Conservation (phyloP, 2,888 invertebrate genomes). For the Cecidostiba fungosa region DNA sequence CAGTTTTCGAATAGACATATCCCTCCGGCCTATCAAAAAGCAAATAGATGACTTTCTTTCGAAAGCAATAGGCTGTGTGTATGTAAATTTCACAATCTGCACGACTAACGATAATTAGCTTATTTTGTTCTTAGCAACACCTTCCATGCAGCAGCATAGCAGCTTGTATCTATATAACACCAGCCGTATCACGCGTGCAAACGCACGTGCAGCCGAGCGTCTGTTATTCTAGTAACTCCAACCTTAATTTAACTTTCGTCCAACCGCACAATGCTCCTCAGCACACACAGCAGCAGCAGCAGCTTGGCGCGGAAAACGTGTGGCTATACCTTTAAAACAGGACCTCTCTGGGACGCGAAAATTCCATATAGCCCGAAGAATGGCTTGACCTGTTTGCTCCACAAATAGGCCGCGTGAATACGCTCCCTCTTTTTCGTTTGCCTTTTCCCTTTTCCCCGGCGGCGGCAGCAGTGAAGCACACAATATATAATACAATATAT, state of each 20-base stretch:
- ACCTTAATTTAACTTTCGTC: constrained; percentile 54
- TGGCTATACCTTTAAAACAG: neutral
- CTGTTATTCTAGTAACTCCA: constrained; percentile 61
- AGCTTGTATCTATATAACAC: neutral
- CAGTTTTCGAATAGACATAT: neutral
- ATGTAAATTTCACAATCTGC: neutral
- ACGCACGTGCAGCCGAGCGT: neutral
- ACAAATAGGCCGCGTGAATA: constrained; percentile 57
- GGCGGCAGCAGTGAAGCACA: constrained; percentile 61
- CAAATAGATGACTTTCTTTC: constrained; percentile 21
- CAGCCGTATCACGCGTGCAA: neutral
- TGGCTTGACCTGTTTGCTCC: constrained; percentile 58
- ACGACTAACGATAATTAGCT: constrained; percentile 40
- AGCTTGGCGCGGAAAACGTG: constrained; percentile 1
- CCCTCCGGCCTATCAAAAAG: neutral
- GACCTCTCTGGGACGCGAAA: constrained; percentile 46
- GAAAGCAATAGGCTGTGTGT: neutral
- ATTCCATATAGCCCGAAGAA: constrained; percentile 47
- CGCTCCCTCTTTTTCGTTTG: constrained; percentile 41
- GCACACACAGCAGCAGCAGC: neutral
- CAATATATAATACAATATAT: constrained; percentile 63
- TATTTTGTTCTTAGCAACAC: constrained; percentile 52
- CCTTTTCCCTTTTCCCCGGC: constrained; percentile 39
- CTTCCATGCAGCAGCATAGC: neutral
- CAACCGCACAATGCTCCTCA: constrained; percentile 24